phyloP scores from a whole-genome alignment of 92 coral and sea anemone genomes.

The Pocillopora grandis region DNA sequence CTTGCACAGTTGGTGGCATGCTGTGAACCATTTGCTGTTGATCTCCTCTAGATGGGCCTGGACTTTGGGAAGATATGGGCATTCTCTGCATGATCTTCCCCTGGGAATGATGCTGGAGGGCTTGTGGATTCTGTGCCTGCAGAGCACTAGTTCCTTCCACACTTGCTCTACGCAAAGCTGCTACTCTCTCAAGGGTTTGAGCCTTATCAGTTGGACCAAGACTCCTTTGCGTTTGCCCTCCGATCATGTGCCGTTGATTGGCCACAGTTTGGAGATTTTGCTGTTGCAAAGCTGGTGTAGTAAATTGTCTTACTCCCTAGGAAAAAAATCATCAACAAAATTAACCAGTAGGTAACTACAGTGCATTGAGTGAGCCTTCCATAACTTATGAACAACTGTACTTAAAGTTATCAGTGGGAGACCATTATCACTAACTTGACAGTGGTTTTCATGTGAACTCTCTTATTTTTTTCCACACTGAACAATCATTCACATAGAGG shows the following conservation, averaged over 20 bases:
- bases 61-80: constrained; percentile 14
- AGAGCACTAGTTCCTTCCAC: neutral
- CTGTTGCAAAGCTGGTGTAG: constrained; percentile 7
- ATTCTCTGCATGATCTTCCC: constrained; percentile 23
- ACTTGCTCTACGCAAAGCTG: constrained; percentile 16
- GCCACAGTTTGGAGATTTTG: neutral
- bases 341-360: neutral
- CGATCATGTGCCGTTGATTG: constrained; percentile 20
- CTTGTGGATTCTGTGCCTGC: constrained; percentile 16
- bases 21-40: constrained; percentile 30
- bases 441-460: no score
- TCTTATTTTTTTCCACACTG: neutral
- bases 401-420: no score
- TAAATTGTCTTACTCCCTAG: constrained; percentile 23
- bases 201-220: constrained; percentile 5
- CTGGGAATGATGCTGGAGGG: constrained; percentile 16
- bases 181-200: constrained; percentile 15
- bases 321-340: neutral
- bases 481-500: neutral
- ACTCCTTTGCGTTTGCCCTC: constrained; percentile 20
- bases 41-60: constrained; percentile 44
- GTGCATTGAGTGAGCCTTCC: neutral
- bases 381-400: no score
- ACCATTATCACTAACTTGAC: no score
- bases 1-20: constrained; percentile 32